Evolutionary conservation across 64 coral and sea anemone genomes (phyloP).

Genomic region (Pachyseris speciosa): DNA sequence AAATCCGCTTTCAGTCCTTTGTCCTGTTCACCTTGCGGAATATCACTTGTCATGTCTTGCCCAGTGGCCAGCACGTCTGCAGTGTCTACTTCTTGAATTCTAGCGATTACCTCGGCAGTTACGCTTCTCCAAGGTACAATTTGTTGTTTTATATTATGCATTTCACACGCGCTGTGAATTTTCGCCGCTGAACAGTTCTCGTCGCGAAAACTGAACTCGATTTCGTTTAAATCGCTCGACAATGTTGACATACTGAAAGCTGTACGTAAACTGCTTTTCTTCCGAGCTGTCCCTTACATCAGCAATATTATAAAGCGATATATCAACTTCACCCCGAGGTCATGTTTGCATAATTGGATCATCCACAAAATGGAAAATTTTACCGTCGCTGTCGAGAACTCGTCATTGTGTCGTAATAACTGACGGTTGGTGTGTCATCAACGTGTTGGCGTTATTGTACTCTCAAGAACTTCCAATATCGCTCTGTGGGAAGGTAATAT

Average conservation of each 20-base stretch:
- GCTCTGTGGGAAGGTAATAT: background rate
- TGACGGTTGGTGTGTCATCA: background rate
- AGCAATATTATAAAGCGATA: background rate
- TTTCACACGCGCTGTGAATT: background rate
- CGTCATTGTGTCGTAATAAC: background rate
- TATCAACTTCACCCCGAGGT: constrained; percentile 27
- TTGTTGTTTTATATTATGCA: background rate
- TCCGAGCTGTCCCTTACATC: background rate
- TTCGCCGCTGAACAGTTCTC: background rate
- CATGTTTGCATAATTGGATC: constrained; percentile 6
- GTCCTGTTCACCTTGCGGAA: background rate
- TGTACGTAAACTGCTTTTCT: background rate
- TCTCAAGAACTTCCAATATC: constrained; percentile 4
- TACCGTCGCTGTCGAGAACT: background rate
- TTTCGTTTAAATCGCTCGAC: constrained; percentile 66
- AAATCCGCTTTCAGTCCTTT: background rate
- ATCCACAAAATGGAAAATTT: background rate
- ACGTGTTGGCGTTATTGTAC: background rate
- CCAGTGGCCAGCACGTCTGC: background rate
- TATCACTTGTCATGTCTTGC: constrained; percentile 10
- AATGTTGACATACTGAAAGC: background rate
- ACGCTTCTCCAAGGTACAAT: background rate
- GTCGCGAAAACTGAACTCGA: constrained; percentile 51
- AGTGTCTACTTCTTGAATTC: constrained; percentile 56
- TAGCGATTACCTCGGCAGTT: constrained; percentile 40